These are phyloP conservation scores for Hyles lineata DNA, from an alignment of 2,888 invertebrate species.

Conservation along the genomic window DNA sequence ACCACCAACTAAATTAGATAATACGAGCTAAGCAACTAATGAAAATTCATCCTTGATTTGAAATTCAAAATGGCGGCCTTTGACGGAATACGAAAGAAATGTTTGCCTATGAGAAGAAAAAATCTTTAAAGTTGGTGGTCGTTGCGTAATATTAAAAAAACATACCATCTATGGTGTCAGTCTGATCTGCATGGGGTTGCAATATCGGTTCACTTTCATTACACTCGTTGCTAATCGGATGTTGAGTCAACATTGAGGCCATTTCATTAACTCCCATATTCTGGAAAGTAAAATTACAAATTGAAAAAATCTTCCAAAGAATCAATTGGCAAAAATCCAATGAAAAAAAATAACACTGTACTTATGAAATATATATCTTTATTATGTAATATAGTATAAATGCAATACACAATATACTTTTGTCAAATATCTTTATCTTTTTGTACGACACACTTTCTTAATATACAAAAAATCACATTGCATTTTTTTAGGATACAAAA, in stretches of 20 bases:
- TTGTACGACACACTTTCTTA: background rate
- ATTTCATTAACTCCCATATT: slow-evolving; percentile 86
- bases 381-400: slow-evolving; percentile 10
- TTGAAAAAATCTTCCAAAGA: background rate
- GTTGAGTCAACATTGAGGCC: slow-evolving; percentile 86
- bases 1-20: slow-evolving; percentile 47
- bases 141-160: slow-evolving; percentile 39
- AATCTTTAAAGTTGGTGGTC: slow-evolving; percentile 41
- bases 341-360: slow-evolving; percentile 8
- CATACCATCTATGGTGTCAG: slow-evolving; percentile 92
- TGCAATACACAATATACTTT: slow-evolving; percentile 9
- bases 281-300: slow-evolving; percentile 66
- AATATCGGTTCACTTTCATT: slow-evolving; percentile 85
- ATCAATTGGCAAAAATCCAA: background rate
- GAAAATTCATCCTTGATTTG: slow-evolving; percentile 36
- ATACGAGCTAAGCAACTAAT: slow-evolving; percentile 23
- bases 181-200: slow-evolving; percentile 88
- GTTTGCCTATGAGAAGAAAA: slow-evolving; percentile 16
- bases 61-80: slow-evolving; percentile 40
- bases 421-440: background rate
- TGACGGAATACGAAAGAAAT: slow-evolving; percentile 33
- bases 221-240: slow-evolving; percentile 86
- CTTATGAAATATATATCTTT: background rate
- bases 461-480: background rate
- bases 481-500: background rate